phyloP scores from a whole-genome alignment of 2,113 vertebrate genomes.

The Rhinolophus sinicus region DNA sequence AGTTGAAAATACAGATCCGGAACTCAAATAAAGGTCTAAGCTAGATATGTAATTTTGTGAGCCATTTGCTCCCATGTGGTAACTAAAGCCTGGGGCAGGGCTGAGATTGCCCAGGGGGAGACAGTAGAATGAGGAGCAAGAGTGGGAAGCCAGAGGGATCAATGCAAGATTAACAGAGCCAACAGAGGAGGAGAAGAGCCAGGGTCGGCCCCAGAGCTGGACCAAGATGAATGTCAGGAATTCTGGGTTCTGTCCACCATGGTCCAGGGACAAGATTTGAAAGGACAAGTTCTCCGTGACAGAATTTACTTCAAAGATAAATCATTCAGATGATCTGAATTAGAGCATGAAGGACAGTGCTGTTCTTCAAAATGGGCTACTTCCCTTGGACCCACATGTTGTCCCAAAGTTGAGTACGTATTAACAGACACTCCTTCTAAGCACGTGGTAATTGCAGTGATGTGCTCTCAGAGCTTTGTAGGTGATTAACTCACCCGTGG shows the following conservation, averaged over 20 bases:
- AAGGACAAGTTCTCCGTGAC: neutral
- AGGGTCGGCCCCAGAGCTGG: neutral
- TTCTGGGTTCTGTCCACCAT: neutral
- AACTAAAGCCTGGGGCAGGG: constrained; percentile 48
- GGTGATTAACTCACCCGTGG: neutral
- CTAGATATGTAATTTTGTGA: constrained; percentile 57
- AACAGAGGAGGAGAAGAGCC: neutral
- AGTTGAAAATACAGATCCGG: constrained; percentile 52
- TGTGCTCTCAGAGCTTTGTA: neutral
- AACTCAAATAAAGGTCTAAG: constrained; percentile 60
- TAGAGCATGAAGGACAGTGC: neutral
- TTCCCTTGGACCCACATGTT: neutral
- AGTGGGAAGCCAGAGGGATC: neutral
- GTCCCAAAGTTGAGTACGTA: neutral
- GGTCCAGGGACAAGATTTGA: neutral
- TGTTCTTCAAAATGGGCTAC: neutral
- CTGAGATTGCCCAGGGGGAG: constrained; percentile 1
- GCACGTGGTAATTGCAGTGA: neutral
- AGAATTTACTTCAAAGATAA: neutral
- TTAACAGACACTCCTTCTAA: neutral
- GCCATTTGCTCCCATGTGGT: constrained; percentile 58
- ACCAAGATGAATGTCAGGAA: neutral
- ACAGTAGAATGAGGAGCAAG: neutral
- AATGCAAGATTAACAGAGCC: neutral
- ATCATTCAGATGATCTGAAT: neutral